A percentile compares a stretch with the other conserved stretches of the same genome.
Evolutionary conservation across 2,888 invertebrate species (phyloP).

Genomic region (Catocala nupta): DNA sequence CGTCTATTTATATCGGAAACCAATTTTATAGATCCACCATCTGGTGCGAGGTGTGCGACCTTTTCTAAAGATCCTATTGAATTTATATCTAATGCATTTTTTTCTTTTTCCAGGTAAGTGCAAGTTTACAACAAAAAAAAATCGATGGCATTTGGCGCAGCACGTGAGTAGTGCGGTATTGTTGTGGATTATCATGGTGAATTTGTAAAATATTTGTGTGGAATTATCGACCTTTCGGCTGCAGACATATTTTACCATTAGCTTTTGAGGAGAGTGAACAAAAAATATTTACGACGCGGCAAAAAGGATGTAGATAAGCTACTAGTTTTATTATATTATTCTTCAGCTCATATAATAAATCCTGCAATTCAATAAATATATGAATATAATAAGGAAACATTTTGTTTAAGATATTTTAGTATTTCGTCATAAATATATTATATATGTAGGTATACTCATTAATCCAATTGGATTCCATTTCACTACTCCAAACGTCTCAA

Average conservation of each 20-base stretch:
- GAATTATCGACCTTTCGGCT: constrained; percentile 17
- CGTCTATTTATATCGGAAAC: constrained; percentile 63
- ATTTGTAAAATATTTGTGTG: constrained; percentile 27
- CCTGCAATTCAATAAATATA: too few relatives aligned
- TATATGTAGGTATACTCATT: too few relatives aligned
- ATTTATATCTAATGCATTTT: constrained; percentile 72
- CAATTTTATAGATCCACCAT: constrained; percentile 72
- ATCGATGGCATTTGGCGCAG: constrained; percentile 48
- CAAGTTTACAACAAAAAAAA: constrained; percentile 62
- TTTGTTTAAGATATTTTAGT: too few relatives aligned
- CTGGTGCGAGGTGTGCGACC: constrained; percentile 72
- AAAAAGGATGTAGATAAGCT: too few relatives aligned
- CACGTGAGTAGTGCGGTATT: constrained; percentile 61
- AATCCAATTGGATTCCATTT: not conserved
- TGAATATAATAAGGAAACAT: too few relatives aligned
- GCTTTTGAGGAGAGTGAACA: not conserved
- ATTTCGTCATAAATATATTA: too few relatives aligned
- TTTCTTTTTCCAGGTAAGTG: constrained; percentile 76
- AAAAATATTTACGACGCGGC: not conserved
- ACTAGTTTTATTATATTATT: too few relatives aligned
- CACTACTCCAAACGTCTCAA: too few relatives aligned
- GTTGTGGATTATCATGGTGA: constrained; percentile 42
- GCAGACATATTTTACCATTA: constrained; percentile 14
- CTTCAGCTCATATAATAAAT: too few relatives aligned
- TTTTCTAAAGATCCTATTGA: constrained; percentile 70